Evolutionary conservation across 1,140 invertebrate species (phyloP), one percentile per base, ranked within the genome.

Genomic region (Aphis craccivora): DNA sequence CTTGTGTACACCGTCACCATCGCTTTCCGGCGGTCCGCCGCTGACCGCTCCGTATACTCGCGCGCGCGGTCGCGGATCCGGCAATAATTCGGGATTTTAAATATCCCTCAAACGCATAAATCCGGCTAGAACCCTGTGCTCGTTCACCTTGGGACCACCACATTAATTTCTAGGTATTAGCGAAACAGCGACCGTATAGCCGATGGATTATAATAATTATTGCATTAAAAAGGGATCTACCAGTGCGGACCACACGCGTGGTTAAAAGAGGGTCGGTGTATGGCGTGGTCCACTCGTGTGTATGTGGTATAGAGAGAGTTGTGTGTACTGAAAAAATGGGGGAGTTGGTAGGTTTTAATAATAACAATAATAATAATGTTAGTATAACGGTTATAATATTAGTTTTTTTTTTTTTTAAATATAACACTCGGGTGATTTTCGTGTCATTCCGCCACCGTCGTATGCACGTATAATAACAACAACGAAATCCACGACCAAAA

Each of bases 121-220:
- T 91, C 55, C 55, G 23, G 37, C 43, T 91, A 43, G 53, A 30
- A n/a, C 37, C 23, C 55, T 20, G 22, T 4, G 25, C 37, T 55
- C 53, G 90, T 91, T 91, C 90, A 91, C 90, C 90, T 67, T 45
- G 37, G 90, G 90, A 91, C 90, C 90, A 76, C 90, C 90, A 67
- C 55, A 67, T 91, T 91, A 91, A 91, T 91, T 91, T 91, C 90
- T 91, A 37, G 90, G 55, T 43, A 67, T 91, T 67, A 91, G 37
- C 55, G 25, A 67, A 76, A 67, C n/a, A 14, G 43, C 90, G 40
- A 45, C 37, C 90, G 37, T 76, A 76, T 43, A 91, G 48, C 60
- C 90, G 14, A 91, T 67, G 55, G 90, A 91, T 91, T 67, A 91
- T 91, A 67, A 91, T 91, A 91, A 91, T 91, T 67, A 91, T 91